These are phyloP conservation scores for Micrastur ruficollis DNA, from an alignment of 2,797 vertebrate species.

Conservation along the genomic window DNA sequence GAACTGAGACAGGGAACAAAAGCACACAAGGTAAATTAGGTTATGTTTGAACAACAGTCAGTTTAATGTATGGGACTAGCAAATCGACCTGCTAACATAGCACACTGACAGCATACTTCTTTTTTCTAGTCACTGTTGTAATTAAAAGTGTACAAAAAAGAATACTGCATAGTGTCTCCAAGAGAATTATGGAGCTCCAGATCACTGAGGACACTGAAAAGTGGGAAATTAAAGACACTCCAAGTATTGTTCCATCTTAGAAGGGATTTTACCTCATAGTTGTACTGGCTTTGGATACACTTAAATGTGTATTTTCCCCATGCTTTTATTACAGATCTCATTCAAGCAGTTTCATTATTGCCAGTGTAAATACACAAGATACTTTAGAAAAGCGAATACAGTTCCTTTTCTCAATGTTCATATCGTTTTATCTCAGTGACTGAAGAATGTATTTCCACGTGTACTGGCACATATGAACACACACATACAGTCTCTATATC, in stretches of 20 bases:
- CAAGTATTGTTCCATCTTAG: not conserved
- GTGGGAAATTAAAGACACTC: not conserved
- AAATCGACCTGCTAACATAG: not conserved
- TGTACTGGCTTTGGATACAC: not conserved
- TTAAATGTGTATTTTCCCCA: not conserved
- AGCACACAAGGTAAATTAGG: not conserved
- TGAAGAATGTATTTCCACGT: not conserved
- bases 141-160: not conserved
- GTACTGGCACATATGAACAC: not conserved
- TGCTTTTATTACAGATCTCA: not conserved
- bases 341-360: not conserved
- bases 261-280: not conserved
- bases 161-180: not conserved
- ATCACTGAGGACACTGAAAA: not conserved
- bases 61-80: not conserved
- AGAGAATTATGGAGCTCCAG: not conserved
- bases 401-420: not conserved
- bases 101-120: not conserved
- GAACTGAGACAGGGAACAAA: not conserved
- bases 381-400: not conserved
- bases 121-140: not conserved
- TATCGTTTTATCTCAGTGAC: not conserved
- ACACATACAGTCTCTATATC: not conserved
- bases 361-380: not conserved
- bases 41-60: not conserved